Conservation (phyloP, 2,113 vertebrate species). For the Taxidea taxus region DNA sequence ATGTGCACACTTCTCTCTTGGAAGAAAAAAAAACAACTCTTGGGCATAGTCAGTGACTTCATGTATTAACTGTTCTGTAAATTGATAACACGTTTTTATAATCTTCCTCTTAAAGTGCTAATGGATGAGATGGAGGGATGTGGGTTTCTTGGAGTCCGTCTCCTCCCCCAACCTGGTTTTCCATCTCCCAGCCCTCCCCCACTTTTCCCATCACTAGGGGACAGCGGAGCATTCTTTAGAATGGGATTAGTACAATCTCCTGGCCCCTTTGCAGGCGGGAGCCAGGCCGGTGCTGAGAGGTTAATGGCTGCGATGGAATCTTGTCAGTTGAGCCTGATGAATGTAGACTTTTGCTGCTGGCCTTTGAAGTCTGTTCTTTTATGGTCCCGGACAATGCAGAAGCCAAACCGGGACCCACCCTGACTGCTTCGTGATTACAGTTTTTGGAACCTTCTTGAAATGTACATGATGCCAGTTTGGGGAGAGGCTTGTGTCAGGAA, state of each 20-base stretch:
- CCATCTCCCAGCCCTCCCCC: constrained; percentile 64
- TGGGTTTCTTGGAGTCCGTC: constrained; percentile 33
- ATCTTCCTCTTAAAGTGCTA: constrained; percentile 70
- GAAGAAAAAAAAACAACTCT: constrained; percentile 5
- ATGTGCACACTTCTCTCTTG: constrained; percentile 52
- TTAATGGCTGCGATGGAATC: constrained; percentile 87
- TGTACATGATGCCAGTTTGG: constrained; percentile 43
- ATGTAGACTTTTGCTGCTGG: constrained; percentile 79
- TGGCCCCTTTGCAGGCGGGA: constrained; percentile 81
- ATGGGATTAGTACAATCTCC: constrained; percentile 86
- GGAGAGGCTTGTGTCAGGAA: constrained; percentile 40
- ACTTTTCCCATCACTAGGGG: constrained; percentile 83
- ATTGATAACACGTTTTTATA: constrained; percentile 69
- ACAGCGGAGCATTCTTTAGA: constrained; percentile 86
- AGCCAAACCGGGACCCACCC: constrained; percentile 73
- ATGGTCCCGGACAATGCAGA: constrained; percentile 84
- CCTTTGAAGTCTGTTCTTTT: constrained; percentile 86
- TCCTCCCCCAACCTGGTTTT: background rate
- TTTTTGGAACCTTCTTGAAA: constrained; percentile 73
- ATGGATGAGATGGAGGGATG: constrained; percentile 42
- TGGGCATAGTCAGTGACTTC: constrained; percentile 62
- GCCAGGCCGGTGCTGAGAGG: constrained; percentile 85
- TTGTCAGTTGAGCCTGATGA: constrained; percentile 85
- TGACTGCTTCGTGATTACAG: constrained; percentile 59
- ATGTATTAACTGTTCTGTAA: constrained; percentile 77